Conservation (phyloP, 2,888 invertebrate genomes). For the Teleogryllus oceanicus region DNA sequence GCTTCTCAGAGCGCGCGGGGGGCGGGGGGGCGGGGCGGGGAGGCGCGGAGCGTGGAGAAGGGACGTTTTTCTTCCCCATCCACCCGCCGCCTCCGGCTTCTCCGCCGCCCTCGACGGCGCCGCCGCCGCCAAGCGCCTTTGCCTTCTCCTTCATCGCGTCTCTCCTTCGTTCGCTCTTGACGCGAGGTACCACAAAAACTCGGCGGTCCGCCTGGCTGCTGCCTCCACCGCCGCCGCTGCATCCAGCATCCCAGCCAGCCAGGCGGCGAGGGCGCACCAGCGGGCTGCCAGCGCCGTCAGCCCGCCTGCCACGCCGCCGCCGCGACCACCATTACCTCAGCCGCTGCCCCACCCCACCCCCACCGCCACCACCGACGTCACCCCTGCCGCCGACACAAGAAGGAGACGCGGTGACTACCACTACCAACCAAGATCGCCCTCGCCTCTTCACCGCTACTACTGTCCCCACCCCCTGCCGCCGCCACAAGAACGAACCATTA, state of each 20-base stretch:
- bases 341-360: too few species aligned
- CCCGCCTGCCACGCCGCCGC: neutral
- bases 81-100: neutral
- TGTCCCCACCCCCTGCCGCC: too few species aligned
- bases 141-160: neutral
- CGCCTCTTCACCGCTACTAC: too few species aligned
- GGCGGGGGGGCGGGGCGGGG: neutral
- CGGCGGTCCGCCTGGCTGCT: neutral
- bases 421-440: too few species aligned
- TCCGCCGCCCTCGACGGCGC: neutral
- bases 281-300: neutral
- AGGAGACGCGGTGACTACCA: too few species aligned
- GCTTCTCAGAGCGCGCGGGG: too few species aligned
- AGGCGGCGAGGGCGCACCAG: neutral
- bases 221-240: neutral
- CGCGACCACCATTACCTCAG: neutral
- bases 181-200: neutral
- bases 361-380: neutral
- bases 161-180: neutral
- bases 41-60: neutral
- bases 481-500: too few species aligned
- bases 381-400: too few species aligned
- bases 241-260: neutral
- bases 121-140: constrained; percentile 4
- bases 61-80: neutral